These are phyloP conservation scores for Gibbula magus DNA, from an alignment of 2,888 invertebrate genomes.

Conservation along the genomic window DNA sequence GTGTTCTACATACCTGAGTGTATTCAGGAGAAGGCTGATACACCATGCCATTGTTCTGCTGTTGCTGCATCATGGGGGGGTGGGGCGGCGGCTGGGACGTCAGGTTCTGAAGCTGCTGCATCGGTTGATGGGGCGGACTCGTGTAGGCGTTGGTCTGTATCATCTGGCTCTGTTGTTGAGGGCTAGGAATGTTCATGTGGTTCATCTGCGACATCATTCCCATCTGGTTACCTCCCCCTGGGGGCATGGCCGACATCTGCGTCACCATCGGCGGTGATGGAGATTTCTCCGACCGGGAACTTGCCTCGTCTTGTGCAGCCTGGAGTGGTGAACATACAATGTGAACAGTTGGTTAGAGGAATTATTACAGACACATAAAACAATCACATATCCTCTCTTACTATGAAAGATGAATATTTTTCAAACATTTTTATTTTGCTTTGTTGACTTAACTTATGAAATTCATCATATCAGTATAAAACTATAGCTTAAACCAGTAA, in stretches of 20 bases:
- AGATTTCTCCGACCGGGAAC: slow-evolving; percentile 41
- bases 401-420: too few species aligned
- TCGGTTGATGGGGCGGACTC: slow-evolving; percentile 24
- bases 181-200: slow-evolving; percentile 35
- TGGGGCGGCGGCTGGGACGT: slow-evolving; percentile 6
- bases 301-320: slow-evolving; percentile 51
- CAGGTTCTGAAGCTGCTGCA: slow-evolving; percentile 30
- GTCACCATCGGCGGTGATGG: slow-evolving; percentile 43
- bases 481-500: too few species aligned
- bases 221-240: slow-evolving; percentile 38
- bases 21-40: neutral
- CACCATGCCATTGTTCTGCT: slow-evolving; percentile 31
- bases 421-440: too few species aligned
- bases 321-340: slow-evolving; percentile 29
- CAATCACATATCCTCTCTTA: too few species aligned
- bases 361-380: too few species aligned
- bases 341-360: too few species aligned
- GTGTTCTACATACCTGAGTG: neutral
- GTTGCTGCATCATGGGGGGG: slow-evolving; percentile 34
- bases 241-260: slow-evolving; percentile 30
- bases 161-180: slow-evolving; percentile 31
- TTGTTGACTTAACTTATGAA: too few species aligned
- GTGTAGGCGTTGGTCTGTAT: neutral
- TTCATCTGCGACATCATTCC: slow-evolving; percentile 28
- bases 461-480: too few species aligned